Evolutionary conservation across 2,888 invertebrate species (phyloP).

Genomic region (Hyppa rectilinea): DNA sequence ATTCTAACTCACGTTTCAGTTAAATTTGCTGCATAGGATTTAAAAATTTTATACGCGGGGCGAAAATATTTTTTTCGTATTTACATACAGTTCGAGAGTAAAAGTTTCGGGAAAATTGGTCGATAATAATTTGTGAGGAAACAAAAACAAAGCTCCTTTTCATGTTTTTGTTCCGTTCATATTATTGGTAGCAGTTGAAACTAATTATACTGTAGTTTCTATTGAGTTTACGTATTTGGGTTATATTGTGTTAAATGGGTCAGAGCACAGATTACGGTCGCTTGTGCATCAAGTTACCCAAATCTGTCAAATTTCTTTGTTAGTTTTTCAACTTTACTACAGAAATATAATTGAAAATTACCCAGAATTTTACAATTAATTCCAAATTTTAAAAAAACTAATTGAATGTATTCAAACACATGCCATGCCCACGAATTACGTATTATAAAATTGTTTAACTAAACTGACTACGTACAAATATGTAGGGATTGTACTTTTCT

Average conservation of each 20-base stretch:
- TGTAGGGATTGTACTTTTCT: neutral
- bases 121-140: slow-evolving; percentile 15
- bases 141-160: slow-evolving; percentile 14
- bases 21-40: slow-evolving; percentile 1
- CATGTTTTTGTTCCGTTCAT: slow-evolving; percentile 24
- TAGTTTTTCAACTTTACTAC: too few relatives aligned
- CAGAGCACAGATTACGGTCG: too few relatives aligned
- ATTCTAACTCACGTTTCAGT: neutral
- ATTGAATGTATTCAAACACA: too few relatives aligned
- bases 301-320: too few relatives aligned
- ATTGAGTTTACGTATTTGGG: slow-evolving; percentile 15
- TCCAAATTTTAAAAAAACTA: too few relatives aligned
- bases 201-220: slow-evolving; percentile 12
- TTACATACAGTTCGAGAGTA: neutral
- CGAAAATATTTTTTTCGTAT: slow-evolving; percentile 8
- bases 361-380: too few relatives aligned
- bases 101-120: slow-evolving; percentile 16
- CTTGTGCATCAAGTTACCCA: too few relatives aligned
- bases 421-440: too few relatives aligned
- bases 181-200: slow-evolving; percentile 1
- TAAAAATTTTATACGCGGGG: neutral
- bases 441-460: too few relatives aligned
- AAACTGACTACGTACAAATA: too few relatives aligned
- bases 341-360: too few relatives aligned
- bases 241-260: neutral